phyloP scores from a whole-genome alignment of 1,140 invertebrate genomes.

The Brachionus plicatilis region DNA sequence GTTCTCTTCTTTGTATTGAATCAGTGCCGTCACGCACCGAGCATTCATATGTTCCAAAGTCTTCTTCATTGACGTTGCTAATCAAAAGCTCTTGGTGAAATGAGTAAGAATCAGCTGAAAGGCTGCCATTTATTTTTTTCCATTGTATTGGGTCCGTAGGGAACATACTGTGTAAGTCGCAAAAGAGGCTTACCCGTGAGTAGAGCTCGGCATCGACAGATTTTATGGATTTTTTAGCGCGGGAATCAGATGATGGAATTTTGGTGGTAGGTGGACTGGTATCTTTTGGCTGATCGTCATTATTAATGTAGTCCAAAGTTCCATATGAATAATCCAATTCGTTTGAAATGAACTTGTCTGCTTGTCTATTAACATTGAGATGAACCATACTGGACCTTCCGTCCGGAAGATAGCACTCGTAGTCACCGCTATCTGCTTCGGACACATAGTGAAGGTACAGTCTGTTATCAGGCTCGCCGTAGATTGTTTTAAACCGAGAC shows the following conservation, averaged over 20 bases:
- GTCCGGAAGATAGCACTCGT: constrained; percentile 7
- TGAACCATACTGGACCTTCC: not conserved
- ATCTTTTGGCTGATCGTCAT: not conserved
- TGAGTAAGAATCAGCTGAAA: not conserved
- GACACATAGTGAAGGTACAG: not conserved
- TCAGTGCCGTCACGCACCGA: not conserved
- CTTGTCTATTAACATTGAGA: not conserved
- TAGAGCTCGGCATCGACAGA: not conserved
- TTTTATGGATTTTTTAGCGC: not conserved
- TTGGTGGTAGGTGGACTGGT: not conserved
- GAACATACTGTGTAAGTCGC: no score
- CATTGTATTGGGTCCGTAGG: not conserved
- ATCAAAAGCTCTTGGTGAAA: not conserved
- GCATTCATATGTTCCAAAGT: constrained; percentile 29
- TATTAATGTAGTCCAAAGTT: not conserved
- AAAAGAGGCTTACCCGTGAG: not conserved
- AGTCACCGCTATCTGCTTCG: not conserved
- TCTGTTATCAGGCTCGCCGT: not conserved
- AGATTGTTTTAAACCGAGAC: not conserved
- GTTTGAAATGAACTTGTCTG: not conserved
- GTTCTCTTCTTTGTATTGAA: not conserved
- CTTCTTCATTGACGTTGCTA: not conserved
- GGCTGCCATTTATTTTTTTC: not conserved
- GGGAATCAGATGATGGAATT: not conserved
- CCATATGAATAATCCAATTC: not conserved